These are phyloP conservation scores for Eupithecia inturbata DNA, from an alignment of 2,888 invertebrate genomes.

Conservation along the genomic window DNA sequence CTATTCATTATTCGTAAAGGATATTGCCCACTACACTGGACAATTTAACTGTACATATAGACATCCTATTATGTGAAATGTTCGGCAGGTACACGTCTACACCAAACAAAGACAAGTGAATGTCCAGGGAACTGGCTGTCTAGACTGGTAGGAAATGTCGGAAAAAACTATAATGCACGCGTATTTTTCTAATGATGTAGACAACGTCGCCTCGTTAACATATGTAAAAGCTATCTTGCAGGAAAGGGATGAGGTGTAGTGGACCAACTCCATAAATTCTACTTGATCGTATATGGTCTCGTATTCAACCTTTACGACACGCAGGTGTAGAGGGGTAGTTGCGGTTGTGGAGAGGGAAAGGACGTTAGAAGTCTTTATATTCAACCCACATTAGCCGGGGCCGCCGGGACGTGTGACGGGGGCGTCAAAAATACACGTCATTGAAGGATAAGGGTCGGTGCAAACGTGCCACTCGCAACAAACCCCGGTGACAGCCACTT, in stretches of 20 bases:
- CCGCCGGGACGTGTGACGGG: constrained; percentile 59
- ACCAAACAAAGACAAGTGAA: background rate
- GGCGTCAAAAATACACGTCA: constrained; percentile 42
- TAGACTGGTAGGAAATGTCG: background rate
- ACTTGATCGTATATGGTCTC: too few species aligned
- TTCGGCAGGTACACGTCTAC: background rate
- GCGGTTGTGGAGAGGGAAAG: constrained; percentile 63
- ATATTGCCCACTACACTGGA: background rate
- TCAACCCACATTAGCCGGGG: constrained; percentile 71
- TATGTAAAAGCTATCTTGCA: background rate
- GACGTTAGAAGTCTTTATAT: constrained; percentile 70
- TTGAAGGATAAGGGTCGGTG: constrained; percentile 31
- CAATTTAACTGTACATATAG: background rate
- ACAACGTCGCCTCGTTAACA: background rate
- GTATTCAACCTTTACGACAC: constrained; percentile 25
- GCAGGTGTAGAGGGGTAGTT: constrained; percentile 42
- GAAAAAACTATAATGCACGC: background rate
- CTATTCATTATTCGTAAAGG: background rate
- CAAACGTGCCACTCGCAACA: constrained; percentile 5
- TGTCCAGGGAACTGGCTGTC: background rate
- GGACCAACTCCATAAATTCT: constrained; percentile 1
- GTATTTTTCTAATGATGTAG: background rate
- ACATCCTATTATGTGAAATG: background rate
- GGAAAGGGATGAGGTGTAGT: background rate
- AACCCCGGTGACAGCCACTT: constrained; percentile 8